Conservation (phyloP, 1,140 invertebrate species). For the Stratiolaelaps scimitus region DNA sequence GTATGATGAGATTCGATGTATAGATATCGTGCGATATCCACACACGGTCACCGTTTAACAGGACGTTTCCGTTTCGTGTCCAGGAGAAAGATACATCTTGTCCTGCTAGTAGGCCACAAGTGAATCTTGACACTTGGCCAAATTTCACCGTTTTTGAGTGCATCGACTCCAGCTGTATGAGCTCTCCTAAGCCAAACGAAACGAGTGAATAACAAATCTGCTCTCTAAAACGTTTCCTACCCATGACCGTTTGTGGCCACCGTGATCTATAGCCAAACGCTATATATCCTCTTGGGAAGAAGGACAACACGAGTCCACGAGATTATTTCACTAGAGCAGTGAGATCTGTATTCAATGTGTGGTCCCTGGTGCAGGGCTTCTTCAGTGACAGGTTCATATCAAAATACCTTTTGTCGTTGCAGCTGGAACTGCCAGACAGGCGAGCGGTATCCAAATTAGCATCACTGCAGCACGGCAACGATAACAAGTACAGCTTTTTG, state of each 20-base stretch:
- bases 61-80: conserved; percentile 12
- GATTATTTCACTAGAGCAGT: too few species aligned
- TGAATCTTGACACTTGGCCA: background rate
- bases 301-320: too few species aligned
- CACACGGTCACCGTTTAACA: background rate
- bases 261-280: too few species aligned
- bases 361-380: too few species aligned
- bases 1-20: background rate
- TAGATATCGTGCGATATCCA: background rate
- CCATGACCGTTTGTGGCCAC: background rate
- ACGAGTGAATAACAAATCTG: background rate
- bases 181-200: background rate
- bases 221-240: background rate
- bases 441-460: too few species aligned
- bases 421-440: too few species aligned
- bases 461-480: too few species aligned
- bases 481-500: too few species aligned
- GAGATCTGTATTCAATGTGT: too few species aligned
- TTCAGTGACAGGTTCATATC: too few species aligned
- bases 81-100: background rate
- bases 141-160: conserved; percentile 15
- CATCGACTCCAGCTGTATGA: conserved; percentile 4
- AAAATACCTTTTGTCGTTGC: too few species aligned
- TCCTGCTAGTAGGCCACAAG: conserved; percentile 2
- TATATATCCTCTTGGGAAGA: too few species aligned